Conservation (phyloP, 2,113 vertebrate genomes). For the Catagonus wagneri region DNA sequence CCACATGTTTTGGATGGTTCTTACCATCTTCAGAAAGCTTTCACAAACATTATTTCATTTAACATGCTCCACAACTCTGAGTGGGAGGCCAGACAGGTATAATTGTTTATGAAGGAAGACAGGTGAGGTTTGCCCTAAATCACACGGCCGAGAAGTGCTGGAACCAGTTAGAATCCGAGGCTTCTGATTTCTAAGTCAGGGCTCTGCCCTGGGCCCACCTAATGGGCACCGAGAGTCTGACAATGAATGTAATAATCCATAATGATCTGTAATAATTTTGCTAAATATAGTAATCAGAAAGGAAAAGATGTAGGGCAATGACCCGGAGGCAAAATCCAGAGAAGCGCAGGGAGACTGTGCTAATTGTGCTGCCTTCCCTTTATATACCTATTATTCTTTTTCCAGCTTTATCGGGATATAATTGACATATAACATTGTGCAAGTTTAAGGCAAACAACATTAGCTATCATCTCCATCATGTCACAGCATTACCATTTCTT, state of each 20-base stretch:
- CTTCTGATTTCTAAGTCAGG: neutral
- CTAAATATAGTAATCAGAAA: slow-evolving; percentile 1
- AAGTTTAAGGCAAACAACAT: neutral
- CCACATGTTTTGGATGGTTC: slow-evolving; percentile 12
- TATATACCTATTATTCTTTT: neutral
- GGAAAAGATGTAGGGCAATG: neutral
- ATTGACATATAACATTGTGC: neutral
- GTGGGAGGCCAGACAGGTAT: neutral
- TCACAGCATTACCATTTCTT: neutral
- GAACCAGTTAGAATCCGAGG: neutral
- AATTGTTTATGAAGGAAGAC: slow-evolving; percentile 26
- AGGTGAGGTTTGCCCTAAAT: neutral
- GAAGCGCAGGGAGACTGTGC: neutral
- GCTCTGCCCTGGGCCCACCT: neutral
- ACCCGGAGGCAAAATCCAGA: neutral
- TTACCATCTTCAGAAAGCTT: slow-evolving; percentile 14
- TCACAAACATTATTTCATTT: neutral
- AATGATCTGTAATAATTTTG: neutral
- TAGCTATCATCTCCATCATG: neutral
- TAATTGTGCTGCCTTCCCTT: neutral
- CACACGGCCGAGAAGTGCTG: neutral
- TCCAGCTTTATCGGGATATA: neutral
- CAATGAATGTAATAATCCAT: neutral
- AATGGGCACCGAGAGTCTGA: neutral
- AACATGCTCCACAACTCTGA: neutral